phyloP scores from a whole-genome alignment of 2,797 vertebrate genomes.

The Trichosurus vulpecula region DNA sequence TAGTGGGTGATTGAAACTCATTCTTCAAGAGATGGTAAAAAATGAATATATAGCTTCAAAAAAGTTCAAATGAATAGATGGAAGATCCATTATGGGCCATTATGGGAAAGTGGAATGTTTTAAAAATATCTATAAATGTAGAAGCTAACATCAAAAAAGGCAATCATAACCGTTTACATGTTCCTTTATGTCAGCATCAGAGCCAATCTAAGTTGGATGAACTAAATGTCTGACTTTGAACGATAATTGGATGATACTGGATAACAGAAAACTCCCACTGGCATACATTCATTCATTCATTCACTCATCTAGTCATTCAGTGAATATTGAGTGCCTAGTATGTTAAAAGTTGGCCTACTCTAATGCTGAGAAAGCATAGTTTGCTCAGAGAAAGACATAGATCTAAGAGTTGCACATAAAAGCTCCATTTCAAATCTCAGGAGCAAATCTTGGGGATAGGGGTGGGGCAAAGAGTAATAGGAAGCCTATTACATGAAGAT shows the following conservation, averaged over 20 bases:
- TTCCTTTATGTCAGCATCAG: background rate
- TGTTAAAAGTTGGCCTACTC: background rate
- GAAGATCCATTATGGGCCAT: background rate
- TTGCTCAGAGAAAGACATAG: background rate
- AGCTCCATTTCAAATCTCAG: background rate
- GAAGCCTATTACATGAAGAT: background rate
- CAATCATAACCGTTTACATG: background rate
- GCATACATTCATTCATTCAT: conserved; percentile 4
- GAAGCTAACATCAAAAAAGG: background rate
- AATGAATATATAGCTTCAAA: background rate
- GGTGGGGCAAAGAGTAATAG: background rate
- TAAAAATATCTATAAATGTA: background rate
- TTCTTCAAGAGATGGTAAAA: background rate
- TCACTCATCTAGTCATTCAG: background rate
- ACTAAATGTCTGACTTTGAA: background rate
- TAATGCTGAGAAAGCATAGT: background rate
- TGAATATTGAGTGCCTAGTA: background rate
- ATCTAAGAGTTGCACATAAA: background rate
- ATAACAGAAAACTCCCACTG: background rate
- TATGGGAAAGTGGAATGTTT: background rate
- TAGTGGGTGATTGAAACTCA: background rate
- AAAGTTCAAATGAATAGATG: background rate
- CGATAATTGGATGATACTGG: conserved; percentile 7
- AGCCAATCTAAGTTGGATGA: background rate
- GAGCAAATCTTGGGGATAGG: background rate